Evolutionary conservation across 1,140 invertebrate genomes (phyloP), one percentile per base, ranked within the genome.

Genomic region (Dendroctonus ponderosae): DNA sequence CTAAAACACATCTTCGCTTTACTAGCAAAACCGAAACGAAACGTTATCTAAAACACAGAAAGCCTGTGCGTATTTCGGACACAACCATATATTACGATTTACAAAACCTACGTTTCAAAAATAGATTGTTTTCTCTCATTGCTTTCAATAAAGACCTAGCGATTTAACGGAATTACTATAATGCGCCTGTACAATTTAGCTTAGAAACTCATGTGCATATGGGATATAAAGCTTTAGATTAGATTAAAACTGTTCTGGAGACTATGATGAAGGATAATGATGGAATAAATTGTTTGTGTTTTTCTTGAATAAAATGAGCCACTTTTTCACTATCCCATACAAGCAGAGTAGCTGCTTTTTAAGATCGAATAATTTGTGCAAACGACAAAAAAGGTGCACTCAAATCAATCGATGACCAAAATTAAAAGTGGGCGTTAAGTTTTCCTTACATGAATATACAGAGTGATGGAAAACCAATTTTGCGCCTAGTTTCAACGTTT

Each of bases 1-100:
- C 9, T 51, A 70, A 66, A 52, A 42, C 46, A 49, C 51, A 41
- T 54, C 49, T 56, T 57, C 56, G n/a, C 61, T 61, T 70, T 3
- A 26, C 3, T 26, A 1, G 26, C 26, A 26, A 26, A 26, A 26
- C 26, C 3, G n/a, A 26, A 26, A 26, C 26, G 26, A 3, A 26
- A 26, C 26, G 26, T 26, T 26, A 26, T 26, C 26, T 26, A 26
- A 58, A 49, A 60, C 60, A 67, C 59, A 71, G 59, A 60, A 69
- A 50, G 57, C 52, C 56, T 69, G 57, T 69, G 62, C 54, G 61
- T 71, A 65, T 56, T 66, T 56, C 60, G 69, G 63, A 72, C 71
- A 73, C 70, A 73, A 73, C 72, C 72, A 71, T 60, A 64, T 59
- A 51, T 70, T 69, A 69, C 26, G 65, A 61, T 53, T 68, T 73